phyloP scores from a whole-genome alignment of 2,113 vertebrate genomes.

The Nothocercus nigrocapillus region DNA sequence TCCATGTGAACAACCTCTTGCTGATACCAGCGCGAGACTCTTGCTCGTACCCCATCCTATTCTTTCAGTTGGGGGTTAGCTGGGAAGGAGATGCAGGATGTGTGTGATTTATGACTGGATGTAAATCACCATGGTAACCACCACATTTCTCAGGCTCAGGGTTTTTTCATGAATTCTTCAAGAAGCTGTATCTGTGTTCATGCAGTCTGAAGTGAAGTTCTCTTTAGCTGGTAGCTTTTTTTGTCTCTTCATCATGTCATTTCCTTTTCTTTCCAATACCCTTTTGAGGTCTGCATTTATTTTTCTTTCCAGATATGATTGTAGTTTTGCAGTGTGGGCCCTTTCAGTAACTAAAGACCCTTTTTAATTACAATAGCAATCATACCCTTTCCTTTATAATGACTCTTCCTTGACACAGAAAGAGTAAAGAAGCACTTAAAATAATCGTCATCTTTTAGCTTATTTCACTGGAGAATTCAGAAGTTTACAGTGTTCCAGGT shows the following conservation, averaged over 20 bases:
- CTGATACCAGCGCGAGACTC: neutral
- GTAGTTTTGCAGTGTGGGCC: neutral
- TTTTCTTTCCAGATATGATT: neutral
- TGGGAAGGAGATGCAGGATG: neutral
- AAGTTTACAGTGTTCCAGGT: neutral
- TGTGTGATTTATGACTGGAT: neutral
- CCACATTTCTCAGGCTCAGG: neutral
- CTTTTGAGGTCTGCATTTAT: neutral
- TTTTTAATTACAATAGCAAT: neutral
- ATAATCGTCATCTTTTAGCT: neutral
- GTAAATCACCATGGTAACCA: constrained; percentile 21
- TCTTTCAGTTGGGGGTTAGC: neutral
- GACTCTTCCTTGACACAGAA: neutral
- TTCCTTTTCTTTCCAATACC: neutral
- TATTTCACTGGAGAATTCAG: neutral
- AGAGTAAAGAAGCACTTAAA: neutral
- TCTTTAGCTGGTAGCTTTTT: neutral
- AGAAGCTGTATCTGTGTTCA: neutral
- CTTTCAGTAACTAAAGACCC: neutral
- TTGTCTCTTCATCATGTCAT: neutral
- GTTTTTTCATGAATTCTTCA: constrained; percentile 21
- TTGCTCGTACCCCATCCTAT: neutral
- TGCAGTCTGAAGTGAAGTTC: constrained; percentile 19
- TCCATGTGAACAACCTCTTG: neutral
- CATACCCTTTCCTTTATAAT: neutral